A percentile compares a stretch with the other conserved stretches of the same genome.
phyloP scores from a whole-genome alignment of 2,797 vertebrate genomes.

The Cossypha dichroa region DNA sequence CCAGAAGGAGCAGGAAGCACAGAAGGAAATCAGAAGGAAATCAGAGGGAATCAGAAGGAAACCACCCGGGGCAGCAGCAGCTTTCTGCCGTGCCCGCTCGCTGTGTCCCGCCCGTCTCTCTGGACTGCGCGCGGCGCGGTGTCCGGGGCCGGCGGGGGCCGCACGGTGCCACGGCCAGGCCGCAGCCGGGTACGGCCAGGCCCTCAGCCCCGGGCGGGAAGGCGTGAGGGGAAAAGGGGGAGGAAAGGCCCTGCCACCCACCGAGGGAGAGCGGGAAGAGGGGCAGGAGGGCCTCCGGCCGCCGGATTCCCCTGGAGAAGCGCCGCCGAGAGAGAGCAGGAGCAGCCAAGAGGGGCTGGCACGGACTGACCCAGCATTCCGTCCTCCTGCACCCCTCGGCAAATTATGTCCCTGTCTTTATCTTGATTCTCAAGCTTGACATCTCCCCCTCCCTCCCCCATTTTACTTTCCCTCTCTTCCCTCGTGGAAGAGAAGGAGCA shows the following conservation, averaged over 20 bases:
- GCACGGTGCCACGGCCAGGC: too few species aligned
- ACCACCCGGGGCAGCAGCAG: background rate
- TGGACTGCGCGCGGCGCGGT: rapidly evolving
- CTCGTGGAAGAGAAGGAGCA: background rate
- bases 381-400: rapidly evolving
- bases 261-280: background rate
- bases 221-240: rapidly evolving
- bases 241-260: background rate
- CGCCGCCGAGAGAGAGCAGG: rapidly evolving
- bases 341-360: rapidly evolving
- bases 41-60: too few species aligned
- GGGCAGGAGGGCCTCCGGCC: too few species aligned
- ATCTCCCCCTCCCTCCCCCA: too few species aligned
- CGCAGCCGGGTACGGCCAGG: background rate
- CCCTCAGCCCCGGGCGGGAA: rapidly evolving
- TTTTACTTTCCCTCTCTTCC: rapidly evolving
- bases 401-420: background rate
- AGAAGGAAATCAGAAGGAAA: too few species aligned
- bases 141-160: rapidly evolving
- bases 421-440: background rate
- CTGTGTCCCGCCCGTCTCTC: rapidly evolving
- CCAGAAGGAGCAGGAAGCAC: background rate
- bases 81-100: background rate
- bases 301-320: rapidly evolving
- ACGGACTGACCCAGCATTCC: rapidly evolving